Conservation (phyloP, 2,113 vertebrate species). For the Tor tambroides region DNA sequence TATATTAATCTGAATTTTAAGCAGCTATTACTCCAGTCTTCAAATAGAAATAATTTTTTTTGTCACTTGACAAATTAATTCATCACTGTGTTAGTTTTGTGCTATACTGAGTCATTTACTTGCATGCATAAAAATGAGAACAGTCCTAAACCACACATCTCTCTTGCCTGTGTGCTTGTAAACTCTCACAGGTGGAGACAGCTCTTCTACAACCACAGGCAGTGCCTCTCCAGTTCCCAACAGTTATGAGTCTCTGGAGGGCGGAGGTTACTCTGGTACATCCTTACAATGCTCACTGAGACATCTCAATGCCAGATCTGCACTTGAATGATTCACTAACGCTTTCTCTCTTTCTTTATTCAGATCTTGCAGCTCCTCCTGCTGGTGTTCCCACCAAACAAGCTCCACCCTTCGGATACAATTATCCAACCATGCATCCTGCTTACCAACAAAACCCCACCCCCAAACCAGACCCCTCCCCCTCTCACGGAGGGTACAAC, state of each 20-base stretch:
- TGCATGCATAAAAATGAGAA: background rate
- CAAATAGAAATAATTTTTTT: background rate
- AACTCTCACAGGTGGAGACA: slow-evolving; percentile 82
- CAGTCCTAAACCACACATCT: background rate
- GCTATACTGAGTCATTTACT: background rate
- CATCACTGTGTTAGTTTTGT: background rate
- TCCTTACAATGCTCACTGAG: background rate
- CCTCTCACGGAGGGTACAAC: slow-evolving; percentile 73
- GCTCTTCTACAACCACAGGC: slow-evolving; percentile 90
- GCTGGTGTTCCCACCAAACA: slow-evolving; percentile 74
- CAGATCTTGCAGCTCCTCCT: slow-evolving; percentile 60
- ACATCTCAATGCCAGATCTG: background rate
- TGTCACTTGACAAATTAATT: background rate
- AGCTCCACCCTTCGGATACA: slow-evolving; percentile 84
- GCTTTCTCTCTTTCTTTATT: background rate
- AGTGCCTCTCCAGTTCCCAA: slow-evolving; percentile 90
- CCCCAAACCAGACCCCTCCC: slow-evolving; percentile 67
- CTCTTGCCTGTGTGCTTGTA: background rate
- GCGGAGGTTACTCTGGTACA: slow-evolving; percentile 88
- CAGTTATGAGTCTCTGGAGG: slow-evolving; percentile 92
- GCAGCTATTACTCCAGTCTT: no score
- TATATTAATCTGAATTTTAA: no score
- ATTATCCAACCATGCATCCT: slow-evolving; percentile 85
- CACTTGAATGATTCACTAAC: background rate
- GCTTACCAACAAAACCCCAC: slow-evolving; percentile 80